Conservation (phyloP, 2,113 vertebrate genomes). For the Seriola aureovittata region DNA sequence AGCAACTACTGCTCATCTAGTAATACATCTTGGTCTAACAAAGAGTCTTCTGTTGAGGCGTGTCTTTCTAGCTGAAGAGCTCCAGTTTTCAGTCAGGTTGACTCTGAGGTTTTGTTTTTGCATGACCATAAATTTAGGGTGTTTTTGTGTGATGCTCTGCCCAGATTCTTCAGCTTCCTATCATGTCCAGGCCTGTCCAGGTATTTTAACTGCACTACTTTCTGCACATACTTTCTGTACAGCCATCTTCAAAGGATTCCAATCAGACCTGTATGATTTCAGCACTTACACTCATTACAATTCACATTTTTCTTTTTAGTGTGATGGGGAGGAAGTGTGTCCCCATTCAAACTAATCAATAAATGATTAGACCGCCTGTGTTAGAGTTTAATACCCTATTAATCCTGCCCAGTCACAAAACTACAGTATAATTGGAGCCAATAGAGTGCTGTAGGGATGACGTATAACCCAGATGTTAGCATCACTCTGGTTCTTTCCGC, state of each 20-base stretch:
- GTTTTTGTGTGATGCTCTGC: not conserved
- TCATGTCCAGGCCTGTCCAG: constrained; percentile 35
- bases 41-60: not conserved
- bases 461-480: no score
- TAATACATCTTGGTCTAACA: not conserved
- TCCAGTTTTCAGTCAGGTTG: not conserved
- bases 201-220: not conserved
- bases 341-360: not conserved
- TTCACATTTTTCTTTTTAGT: not conserved
- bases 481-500: no score
- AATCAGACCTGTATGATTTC: not conserved
- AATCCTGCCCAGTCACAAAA: not conserved
- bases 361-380: not conserved
- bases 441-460: no score
- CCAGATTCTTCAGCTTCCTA: constrained; percentile 51
- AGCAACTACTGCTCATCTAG: no score
- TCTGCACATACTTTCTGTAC: not conserved
- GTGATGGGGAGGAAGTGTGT: not conserved
- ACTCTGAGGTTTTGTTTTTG: constrained; percentile 13
- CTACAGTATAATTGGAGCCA: not conserved
- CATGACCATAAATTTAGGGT: not conserved
- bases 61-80: not conserved
- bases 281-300: not conserved
- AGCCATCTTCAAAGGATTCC: not conserved
- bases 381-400: not conserved